These are phyloP conservation scores for Austrolebias charrua DNA, from an alignment of 2,797 vertebrate genomes.

Conservation along the genomic window DNA sequence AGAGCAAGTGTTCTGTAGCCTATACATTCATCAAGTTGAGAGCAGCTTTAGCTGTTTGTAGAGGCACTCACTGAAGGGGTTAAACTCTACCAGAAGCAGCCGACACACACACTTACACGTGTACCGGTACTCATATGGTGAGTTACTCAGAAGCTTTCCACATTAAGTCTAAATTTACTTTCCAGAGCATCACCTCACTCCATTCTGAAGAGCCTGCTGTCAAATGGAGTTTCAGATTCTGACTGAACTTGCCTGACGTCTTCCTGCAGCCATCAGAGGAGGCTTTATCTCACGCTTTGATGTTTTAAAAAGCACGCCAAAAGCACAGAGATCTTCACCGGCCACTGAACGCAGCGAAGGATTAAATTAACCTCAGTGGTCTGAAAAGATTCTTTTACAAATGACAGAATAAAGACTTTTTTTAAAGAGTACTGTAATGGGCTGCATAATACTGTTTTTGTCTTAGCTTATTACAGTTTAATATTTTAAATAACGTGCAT, in stretches of 20 bases:
- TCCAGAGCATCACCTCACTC: conserved; percentile 68
- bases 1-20: too few relatives aligned
- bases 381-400: conserved; percentile 2
- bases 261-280: conserved; percentile 12
- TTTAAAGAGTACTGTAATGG: background rate
- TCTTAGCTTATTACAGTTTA: background rate
- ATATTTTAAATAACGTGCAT: background rate
- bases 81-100: conserved; percentile 69
- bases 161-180: conserved; percentile 72
- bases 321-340: conserved; percentile 11
- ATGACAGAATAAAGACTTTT: conserved; percentile 9
- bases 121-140: conserved; percentile 25
- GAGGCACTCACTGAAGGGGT: conserved; percentile 52
- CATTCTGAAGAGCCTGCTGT: conserved; percentile 44
- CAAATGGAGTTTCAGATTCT: conserved; percentile 45
- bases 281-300: conserved; percentile 14
- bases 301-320: conserved; percentile 20
- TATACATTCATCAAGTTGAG: background rate
- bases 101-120: conserved; percentile 32
- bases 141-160: conserved; percentile 45
- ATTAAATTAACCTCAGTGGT: conserved; percentile 19
- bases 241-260: conserved; percentile 40
- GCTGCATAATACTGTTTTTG: background rate
- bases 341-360: conserved; percentile 12
- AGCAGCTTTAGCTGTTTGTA: conserved; percentile 53